Evolutionary conservation across 2,797 vertebrate genomes (phyloP).

Genomic region (Setipinna tenuifilis): DNA sequence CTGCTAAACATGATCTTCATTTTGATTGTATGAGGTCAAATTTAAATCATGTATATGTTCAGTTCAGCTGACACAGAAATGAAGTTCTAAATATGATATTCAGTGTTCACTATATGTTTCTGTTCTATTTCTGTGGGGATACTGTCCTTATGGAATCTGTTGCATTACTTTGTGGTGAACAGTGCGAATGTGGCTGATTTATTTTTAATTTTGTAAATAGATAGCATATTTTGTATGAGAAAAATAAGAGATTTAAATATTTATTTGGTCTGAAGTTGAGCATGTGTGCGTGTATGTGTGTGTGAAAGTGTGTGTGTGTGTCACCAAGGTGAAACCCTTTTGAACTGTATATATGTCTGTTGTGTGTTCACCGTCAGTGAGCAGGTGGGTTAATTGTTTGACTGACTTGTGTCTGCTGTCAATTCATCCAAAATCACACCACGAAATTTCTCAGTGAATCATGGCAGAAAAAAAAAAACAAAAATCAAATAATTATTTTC

Average conservation of each 20-base stretch:
- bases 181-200: slow-evolving; percentile 81
- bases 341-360: slow-evolving; percentile 51
- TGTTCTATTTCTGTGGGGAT: slow-evolving; percentile 19
- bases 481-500: slow-evolving; percentile 65
- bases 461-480: slow-evolving; percentile 65
- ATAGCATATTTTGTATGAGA: slow-evolving; percentile 87
- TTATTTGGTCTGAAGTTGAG: slow-evolving; percentile 85
- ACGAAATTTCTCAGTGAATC: slow-evolving; percentile 70
- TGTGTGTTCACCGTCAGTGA: slow-evolving; percentile 78
- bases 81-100: slow-evolving; percentile 9
- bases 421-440: slow-evolving; percentile 77
- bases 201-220: slow-evolving; percentile 91
- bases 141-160: slow-evolving; percentile 62
- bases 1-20: background rate
- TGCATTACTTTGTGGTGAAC: slow-evolving; percentile 73
- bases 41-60: slow-evolving; percentile 10
- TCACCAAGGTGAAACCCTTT: slow-evolving; percentile 47
- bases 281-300: slow-evolving; percentile 86
- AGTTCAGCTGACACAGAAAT: background rate
- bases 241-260: slow-evolving; percentile 80
- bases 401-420: slow-evolving; percentile 81
- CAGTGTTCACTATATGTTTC: background rate
- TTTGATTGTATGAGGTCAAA: slow-evolving; percentile 10
- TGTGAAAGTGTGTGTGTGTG: slow-evolving; percentile 78
- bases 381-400: slow-evolving; percentile 79